Conservation (phyloP, 2,113 vertebrate species). For the Silurus meridionalis region DNA sequence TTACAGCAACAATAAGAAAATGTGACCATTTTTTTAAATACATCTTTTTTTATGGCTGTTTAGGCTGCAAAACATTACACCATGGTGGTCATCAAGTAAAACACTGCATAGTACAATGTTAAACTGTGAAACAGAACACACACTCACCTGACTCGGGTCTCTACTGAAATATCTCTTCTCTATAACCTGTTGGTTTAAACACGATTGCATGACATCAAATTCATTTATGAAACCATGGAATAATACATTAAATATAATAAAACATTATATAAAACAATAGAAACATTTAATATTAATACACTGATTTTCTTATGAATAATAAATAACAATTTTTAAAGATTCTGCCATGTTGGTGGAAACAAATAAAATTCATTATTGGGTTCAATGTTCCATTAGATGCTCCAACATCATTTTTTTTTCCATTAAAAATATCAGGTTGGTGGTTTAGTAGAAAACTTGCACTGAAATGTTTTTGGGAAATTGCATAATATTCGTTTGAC, state of each 20-base stretch:
- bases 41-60: neutral
- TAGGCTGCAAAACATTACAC: neutral
- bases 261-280: too few species aligned
- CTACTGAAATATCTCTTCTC: conserved; percentile 93
- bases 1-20: conserved; percentile 4
- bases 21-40: neutral
- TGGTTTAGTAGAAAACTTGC: neutral
- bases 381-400: neutral
- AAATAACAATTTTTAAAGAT: neutral
- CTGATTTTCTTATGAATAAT: neutral
- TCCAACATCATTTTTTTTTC: neutral
- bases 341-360: neutral
- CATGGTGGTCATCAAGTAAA: neutral
- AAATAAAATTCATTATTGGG: neutral
- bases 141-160: conserved; percentile 87
- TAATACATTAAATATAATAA: neutral
- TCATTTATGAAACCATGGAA: too few species aligned
- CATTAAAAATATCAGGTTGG: neutral
- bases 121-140: neutral
- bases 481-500: too few species aligned
- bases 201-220: too few species aligned
- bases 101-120: neutral
- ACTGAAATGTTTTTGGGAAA: too few species aligned
- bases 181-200: conserved; percentile 78
- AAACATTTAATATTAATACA: neutral